Conservation (phyloP, 2,113 vertebrate species). For the Mesembrinibis cayennensis region DNA sequence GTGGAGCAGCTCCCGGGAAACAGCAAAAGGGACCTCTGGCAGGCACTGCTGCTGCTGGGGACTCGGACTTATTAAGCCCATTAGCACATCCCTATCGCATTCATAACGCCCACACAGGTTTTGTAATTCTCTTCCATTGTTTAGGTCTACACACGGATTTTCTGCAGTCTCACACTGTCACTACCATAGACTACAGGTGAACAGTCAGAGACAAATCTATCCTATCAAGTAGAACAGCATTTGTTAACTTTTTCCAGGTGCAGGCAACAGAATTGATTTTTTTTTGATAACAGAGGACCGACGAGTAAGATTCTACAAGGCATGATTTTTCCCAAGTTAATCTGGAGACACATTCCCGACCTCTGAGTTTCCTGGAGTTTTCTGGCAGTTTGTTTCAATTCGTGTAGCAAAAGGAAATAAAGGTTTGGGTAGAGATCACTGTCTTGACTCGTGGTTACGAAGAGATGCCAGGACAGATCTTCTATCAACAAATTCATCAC, state of each 20-base stretch:
- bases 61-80: neutral
- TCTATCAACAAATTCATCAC: neutral
- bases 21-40: neutral
- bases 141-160: neutral
- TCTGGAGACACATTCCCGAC: accelerated
- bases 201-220: neutral
- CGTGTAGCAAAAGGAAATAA: neutral
- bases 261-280: neutral
- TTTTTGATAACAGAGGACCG: neutral
- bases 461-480: neutral
- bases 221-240: neutral
- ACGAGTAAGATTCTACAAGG: accelerated
- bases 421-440: neutral
- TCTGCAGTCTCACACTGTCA: neutral
- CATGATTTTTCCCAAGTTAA: neutral
- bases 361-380: neutral
- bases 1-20: accelerated
- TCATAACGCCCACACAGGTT: neutral
- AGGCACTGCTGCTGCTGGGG: neutral
- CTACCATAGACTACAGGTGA: neutral
- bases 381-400: neutral
- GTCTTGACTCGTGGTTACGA: neutral
- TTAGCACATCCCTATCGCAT: neutral
- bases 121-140: neutral
- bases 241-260: neutral